Evolutionary conservation across 2,888 invertebrate genomes (phyloP), one percentile per base, ranked within the genome.

Genomic region (Harpalus rubripes): DNA sequence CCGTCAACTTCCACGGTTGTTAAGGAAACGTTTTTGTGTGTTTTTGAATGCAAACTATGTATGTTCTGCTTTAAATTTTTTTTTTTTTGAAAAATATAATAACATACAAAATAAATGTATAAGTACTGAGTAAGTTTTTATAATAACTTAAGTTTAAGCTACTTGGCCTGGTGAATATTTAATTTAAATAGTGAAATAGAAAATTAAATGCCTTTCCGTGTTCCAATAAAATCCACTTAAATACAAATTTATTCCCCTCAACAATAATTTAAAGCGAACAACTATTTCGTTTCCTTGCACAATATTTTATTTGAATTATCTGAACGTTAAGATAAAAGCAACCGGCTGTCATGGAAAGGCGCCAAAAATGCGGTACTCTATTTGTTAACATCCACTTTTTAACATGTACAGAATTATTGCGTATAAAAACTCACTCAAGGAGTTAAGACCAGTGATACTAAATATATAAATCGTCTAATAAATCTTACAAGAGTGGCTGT

Each of bases 351-450:
- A 61, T 83, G 83, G 83, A 83, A 74, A 76, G 41, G 58, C 12
- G 83, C 83, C 83, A 83, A 83, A 83, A 83, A 83, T 83, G 83
- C 41, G 56, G 56, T 68, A 68, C 52, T 56, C 68, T 81, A 68
- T 78, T 74, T 83, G 72, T 83, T 83, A 61, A 39, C 44, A 58
- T 16, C 59, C 18, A 83, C 16, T 18, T 44, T 74, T 74, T 44
- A n/a, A 15, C 18, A 32, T 15, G 7, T 1, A 52, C 44, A 52
- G 44, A 52, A 52, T 52, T 52, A 52, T 52, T 15, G 16, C 44
- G 0, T 12, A 41, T 52, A 44, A 44, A 18, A 41, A 44, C 39
- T 12, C 15, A 59, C 44, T 52, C 12, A 52, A 52, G 1, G 12
- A 52, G 8, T 12, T 12, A 2, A 52, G 6, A 52, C 44, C 44